Conservation (phyloP, 2,797 vertebrate species). For the Brachyrhaphis roseni region DNA sequence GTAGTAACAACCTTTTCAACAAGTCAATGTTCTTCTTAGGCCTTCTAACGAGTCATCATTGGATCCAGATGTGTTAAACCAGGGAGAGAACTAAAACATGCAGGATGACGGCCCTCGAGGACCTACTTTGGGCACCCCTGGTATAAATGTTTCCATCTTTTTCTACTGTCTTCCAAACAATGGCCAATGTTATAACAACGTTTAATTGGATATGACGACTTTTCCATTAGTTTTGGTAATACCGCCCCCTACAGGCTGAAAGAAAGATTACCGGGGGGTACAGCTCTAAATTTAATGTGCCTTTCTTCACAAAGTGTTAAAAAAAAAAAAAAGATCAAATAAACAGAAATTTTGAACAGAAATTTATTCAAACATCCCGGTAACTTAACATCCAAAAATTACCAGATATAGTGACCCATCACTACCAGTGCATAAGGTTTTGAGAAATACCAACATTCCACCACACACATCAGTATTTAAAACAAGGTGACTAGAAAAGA, state of each 20-base stretch:
- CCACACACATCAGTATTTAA: slow-evolving; percentile 17
- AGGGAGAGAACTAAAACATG: no score
- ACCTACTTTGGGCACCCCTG: no score
- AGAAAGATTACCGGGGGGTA: slow-evolving; percentile 22
- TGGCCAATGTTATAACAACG: neutral
- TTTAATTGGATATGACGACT: neutral
- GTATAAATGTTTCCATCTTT: neutral
- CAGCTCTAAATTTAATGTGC: neutral
- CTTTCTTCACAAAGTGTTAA: neutral
- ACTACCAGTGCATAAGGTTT: slow-evolving; percentile 13
- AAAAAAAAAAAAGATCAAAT: neutral
- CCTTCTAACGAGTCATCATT: no score
- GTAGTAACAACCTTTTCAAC: no score
- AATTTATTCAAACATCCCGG: slow-evolving; percentile 60
- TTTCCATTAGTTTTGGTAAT: slow-evolving; percentile 35
- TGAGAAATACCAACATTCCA: slow-evolving; percentile 33
- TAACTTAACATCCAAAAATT: slow-evolving; percentile 38
- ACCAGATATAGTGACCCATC: slow-evolving; percentile 19
- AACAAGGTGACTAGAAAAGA: neutral
- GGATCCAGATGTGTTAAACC: no score
- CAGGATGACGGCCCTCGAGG: no score
- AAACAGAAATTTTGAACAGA: slow-evolving; percentile 25
- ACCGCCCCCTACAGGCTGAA: slow-evolving; percentile 61
- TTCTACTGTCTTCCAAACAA: neutral
- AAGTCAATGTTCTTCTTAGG: no score